Percentiles rank a stretch among this genome's conserved stretches.
Conservation (phyloP, 2,797 vertebrate species). For the Paguma larvata region DNA sequence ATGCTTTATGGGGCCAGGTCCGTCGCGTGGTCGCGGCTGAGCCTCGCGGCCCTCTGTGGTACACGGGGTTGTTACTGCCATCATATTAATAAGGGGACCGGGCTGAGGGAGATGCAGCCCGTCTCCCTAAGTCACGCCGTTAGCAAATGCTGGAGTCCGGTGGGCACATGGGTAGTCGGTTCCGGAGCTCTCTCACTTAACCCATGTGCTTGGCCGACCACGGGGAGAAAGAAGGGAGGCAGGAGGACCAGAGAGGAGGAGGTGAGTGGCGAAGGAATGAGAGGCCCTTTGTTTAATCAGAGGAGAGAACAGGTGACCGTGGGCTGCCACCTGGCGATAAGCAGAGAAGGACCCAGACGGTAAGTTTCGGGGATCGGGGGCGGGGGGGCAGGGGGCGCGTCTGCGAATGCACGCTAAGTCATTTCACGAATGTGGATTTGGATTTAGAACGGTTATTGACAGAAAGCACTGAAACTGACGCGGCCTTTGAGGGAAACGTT, state of each 20-base stretch:
- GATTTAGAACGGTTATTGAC: background rate
- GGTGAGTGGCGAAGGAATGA: background rate
- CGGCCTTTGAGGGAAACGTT: background rate
- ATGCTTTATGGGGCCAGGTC: background rate
- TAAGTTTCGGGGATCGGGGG: background rate
- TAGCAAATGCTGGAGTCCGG: background rate
- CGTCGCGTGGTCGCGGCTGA: no score
- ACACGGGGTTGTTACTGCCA: no score
- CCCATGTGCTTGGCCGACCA: no score
- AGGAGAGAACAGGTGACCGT: background rate
- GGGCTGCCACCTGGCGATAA: background rate
- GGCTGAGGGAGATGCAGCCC: background rate
- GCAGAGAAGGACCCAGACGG: background rate
- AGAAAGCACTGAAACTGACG: background rate
- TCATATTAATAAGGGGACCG: background rate
- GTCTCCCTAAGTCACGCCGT: no score
- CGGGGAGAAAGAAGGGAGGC: background rate
- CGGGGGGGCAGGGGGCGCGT: no score
- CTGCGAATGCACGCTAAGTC: background rate
- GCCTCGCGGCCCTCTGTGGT: background rate
- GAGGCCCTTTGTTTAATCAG: background rate
- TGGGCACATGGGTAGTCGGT: background rate
- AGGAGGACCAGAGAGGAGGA: background rate
- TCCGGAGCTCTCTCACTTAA: background rate
- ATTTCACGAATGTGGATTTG: background rate